Percentiles rank a stretch among this genome's conserved stretches.
Conservation (phyloP, 2,888 invertebrate species). For the Cheilosia grossa region DNA sequence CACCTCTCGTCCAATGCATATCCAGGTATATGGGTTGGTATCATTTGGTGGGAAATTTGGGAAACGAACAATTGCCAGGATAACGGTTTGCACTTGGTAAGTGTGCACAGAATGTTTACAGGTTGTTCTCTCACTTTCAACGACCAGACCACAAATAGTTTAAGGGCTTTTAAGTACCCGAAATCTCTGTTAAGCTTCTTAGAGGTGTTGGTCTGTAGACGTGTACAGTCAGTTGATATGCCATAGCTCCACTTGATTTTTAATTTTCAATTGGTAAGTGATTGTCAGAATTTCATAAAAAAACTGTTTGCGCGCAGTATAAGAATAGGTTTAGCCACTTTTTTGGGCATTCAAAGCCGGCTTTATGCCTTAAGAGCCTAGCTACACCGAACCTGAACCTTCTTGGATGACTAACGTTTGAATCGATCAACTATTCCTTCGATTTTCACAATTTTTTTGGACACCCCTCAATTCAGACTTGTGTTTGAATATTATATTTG, state of each 20-base stretch:
- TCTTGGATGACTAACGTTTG: too few species aligned
- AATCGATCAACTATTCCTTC: too few species aligned
- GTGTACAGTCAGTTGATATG: conserved; percentile 16
- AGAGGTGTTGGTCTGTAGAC: conserved; percentile 9
- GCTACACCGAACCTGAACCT: too few species aligned
- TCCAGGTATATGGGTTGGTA: neutral
- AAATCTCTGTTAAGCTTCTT: conserved; percentile 43
- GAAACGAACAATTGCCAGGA: neutral
- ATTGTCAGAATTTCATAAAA: too few species aligned
- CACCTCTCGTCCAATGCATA: conserved; percentile 10
- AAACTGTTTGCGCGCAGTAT: too few species aligned
- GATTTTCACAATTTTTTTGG: too few species aligned
- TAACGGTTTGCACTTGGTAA: conserved; percentile 6
- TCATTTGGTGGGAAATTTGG: neutral
- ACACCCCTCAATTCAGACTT: too few species aligned
- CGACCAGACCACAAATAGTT: conserved; percentile 32
- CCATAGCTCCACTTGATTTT: neutral
- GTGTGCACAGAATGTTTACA: conserved; percentile 73
- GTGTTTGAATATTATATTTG: too few species aligned
- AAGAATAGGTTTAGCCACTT: too few species aligned
- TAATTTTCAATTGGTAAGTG: neutral
- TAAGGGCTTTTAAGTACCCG: conserved; percentile 30
- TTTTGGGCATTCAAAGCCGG: neutral
- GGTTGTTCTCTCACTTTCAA: conserved; percentile 74
- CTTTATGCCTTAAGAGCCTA: neutral